Evolutionary conservation across 2,797 vertebrate genomes (phyloP).

Genomic region (Scarus forsteni): DNA sequence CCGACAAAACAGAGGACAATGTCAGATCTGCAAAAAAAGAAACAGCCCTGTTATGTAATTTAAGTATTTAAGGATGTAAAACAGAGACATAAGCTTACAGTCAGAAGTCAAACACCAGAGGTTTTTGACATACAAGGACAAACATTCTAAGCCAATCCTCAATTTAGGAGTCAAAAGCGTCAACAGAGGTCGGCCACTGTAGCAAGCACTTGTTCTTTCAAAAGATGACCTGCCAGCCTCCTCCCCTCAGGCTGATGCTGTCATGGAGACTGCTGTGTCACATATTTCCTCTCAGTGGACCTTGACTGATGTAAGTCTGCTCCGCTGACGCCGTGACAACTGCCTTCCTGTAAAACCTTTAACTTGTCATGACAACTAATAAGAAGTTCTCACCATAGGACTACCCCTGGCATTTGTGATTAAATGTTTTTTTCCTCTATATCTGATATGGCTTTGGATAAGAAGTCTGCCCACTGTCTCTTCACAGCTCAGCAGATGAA

Average conservation of each 20-base stretch:
- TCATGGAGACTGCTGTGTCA: background rate
- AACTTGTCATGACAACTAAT: background rate
- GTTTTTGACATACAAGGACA: background rate
- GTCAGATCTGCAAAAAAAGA: background rate
- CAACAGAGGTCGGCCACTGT: background rate
- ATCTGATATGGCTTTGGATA: background rate
- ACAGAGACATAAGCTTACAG: background rate
- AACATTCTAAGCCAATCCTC: background rate
- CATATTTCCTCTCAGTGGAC: background rate
- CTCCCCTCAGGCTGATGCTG: background rate
- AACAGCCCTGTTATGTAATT: background rate
- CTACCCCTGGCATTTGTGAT: background rate
- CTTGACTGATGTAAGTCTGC: background rate
- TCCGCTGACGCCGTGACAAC: background rate
- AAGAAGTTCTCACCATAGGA: background rate
- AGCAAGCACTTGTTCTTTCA: background rate
- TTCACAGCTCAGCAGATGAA: slow-evolving; percentile 5
- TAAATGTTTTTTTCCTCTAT: background rate
- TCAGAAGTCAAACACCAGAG: too few species aligned
- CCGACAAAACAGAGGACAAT: background rate
- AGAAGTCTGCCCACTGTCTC: slow-evolving; percentile 1
- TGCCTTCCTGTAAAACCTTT: background rate
- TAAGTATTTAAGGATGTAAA: background rate
- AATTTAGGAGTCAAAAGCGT: slow-evolving; percentile 6
- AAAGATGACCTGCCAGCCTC: background rate